Conservation (phyloP, 2,797 vertebrate species). For the Salmo trutta region DNA sequence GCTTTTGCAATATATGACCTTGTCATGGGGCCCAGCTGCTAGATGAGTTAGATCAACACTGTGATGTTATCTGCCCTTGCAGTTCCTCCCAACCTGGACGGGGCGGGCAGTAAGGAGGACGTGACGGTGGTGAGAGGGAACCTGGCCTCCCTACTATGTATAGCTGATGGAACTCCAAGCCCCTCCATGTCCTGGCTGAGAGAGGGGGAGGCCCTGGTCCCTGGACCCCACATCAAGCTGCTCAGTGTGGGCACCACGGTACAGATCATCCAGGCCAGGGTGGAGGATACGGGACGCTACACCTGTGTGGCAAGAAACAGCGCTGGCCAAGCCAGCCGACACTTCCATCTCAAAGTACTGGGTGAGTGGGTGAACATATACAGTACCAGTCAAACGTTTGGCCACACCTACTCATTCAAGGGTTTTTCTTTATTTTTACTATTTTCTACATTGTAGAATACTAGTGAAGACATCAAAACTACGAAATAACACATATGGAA, state of each 20-base stretch:
- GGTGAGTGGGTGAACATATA: conserved; percentile 70
- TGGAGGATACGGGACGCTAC: conserved; percentile 81
- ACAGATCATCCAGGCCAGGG: conserved; percentile 70
- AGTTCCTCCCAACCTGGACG: conserved; percentile 92
- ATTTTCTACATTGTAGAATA: too few relatives aligned
- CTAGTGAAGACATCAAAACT: too few relatives aligned
- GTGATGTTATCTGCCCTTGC: conserved; percentile 4
- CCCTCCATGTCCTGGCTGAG: conserved; percentile 86
- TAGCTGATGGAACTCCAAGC: conserved; percentile 82
- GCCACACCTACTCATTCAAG: too few relatives aligned
- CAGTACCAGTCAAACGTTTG: too few relatives aligned
- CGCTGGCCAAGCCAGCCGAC: conserved; percentile 86
- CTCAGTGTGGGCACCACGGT: conserved; percentile 80
- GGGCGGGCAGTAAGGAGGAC: conserved; percentile 83
- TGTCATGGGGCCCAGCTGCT: not conserved
- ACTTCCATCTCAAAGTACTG: conserved; percentile 87
- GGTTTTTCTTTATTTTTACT: too few relatives aligned
- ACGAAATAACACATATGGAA: too few relatives aligned
- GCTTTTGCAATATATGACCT: not conserved
- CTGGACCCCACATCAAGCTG: conserved; percentile 59
- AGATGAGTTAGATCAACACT: not conserved
- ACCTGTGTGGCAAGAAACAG: conserved; percentile 86
- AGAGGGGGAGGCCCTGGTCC: conserved; percentile 67
- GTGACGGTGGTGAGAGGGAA: conserved; percentile 83
- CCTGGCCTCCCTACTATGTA: conserved; percentile 76